Percentiles rank a stretch among this genome's conserved stretches.
Conservation (phyloP, 2,888 invertebrate genomes). For the Chymomyza amoena region DNA sequence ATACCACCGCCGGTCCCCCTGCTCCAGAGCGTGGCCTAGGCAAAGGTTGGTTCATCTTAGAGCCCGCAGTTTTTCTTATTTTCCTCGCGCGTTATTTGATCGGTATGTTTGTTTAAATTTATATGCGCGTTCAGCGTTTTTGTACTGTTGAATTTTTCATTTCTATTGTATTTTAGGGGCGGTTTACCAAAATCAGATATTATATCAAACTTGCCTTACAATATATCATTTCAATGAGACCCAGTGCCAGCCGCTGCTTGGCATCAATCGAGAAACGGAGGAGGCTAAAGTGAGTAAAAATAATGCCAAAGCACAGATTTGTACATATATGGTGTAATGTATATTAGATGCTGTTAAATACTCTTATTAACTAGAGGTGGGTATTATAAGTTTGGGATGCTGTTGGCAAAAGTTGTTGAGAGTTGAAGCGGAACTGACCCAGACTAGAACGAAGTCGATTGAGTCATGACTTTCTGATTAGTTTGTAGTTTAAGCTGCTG, state of each 20-base stretch:
- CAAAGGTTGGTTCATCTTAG: conserved; percentile 71
- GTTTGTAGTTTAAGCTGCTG: no score
- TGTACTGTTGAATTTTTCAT: conserved; percentile 9
- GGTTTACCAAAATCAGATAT: conserved; percentile 83
- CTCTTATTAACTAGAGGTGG: background rate
- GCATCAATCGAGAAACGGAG: conserved; percentile 80
- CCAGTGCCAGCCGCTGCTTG: conserved; percentile 80
- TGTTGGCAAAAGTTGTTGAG: background rate
- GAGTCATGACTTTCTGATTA: no score
- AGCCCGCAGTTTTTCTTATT: conserved; percentile 76
- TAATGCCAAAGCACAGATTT: background rate
- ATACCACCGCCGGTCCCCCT: background rate
- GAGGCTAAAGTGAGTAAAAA: conserved; percentile 76
- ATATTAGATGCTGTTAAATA: background rate
- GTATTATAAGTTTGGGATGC: background rate
- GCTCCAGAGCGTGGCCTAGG: background rate
- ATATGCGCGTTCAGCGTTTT: conserved; percentile 5
- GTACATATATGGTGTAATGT: background rate
- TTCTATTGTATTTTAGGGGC: conserved; percentile 69
- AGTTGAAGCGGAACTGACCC: no score
- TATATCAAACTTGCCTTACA: conserved; percentile 85
- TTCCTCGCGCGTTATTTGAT: conserved; percentile 76
- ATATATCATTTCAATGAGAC: conserved; percentile 81
- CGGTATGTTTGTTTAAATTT: conserved; percentile 46
- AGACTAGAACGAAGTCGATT: no score